Evolutionary conservation across 2,797 vertebrate species (phyloP).

Genomic region (Ispidina picta): DNA sequence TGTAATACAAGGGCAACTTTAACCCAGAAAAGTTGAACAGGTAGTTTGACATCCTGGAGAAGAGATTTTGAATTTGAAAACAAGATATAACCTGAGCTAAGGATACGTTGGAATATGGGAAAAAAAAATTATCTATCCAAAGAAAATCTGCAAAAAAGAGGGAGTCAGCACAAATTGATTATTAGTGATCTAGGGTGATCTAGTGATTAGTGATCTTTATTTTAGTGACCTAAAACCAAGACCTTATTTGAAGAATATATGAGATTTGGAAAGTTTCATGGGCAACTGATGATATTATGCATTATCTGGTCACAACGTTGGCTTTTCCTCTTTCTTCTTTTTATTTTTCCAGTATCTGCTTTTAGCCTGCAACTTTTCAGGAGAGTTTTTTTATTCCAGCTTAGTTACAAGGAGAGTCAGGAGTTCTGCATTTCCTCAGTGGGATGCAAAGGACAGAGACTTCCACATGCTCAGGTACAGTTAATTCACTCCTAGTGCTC

Average conservation of each 20-base stretch:
- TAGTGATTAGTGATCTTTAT: no score
- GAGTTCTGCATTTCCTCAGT: neutral
- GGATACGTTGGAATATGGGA: neutral
- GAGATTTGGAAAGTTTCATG: neutral
- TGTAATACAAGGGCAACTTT: neutral
- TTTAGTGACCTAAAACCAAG: no score
- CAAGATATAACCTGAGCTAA: neutral
- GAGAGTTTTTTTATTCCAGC: rapidly evolving
- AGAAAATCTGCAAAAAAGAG: neutral
- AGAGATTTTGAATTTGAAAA: neutral
- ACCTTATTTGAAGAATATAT: neutral
- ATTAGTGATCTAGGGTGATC: neutral
- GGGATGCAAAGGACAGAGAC: neutral
- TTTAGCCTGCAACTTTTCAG: neutral
- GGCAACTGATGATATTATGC: neutral
- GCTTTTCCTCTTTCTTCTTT: neutral
- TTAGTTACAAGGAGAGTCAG: neutral
- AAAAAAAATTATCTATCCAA: neutral
- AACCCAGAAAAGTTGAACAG: neutral
- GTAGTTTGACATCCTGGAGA: neutral
- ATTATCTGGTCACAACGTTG: neutral
- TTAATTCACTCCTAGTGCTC: neutral
- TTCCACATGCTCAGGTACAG: neutral
- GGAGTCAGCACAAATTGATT: neutral
- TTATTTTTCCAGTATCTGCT: neutral